Percentiles rank a stretch among this genome's conserved stretches.
These are phyloP conservation scores for Rhyzopertha dominica DNA, from an alignment of 1,140 invertebrate genomes.

Conservation along the genomic window DNA sequence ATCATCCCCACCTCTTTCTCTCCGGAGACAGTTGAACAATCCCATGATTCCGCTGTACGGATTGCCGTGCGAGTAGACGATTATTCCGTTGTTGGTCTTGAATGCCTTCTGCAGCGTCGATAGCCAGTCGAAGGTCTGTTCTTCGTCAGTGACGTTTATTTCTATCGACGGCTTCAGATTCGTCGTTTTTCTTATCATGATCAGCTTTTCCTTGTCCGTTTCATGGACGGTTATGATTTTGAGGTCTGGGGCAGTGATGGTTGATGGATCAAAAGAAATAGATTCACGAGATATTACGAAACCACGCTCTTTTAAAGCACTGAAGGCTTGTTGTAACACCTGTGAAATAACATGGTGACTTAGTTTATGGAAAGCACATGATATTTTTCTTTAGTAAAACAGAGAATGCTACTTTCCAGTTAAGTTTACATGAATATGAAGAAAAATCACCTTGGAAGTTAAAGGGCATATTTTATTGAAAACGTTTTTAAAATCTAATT, in stretches of 20 bases:
- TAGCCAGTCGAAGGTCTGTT: slow-evolving; percentile 49
- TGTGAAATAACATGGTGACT: too few relatives aligned
- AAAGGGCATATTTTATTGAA: too few relatives aligned
- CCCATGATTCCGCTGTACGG: slow-evolving; percentile 73
- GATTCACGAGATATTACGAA: slow-evolving; percentile 51
- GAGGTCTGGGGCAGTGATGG: slow-evolving; percentile 24
- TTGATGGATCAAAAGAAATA: slow-evolving; percentile 28
- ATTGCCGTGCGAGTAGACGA: slow-evolving; percentile 58
- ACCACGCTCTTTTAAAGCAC: slow-evolving; percentile 46
- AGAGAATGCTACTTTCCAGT: too few relatives aligned
- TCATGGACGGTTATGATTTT: slow-evolving; percentile 47
- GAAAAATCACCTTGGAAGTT: too few relatives aligned
- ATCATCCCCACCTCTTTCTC: slow-evolving; percentile 62
- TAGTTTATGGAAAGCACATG: too few relatives aligned
- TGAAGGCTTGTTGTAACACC: slow-evolving; percentile 44
- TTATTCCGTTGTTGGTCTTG: slow-evolving; percentile 49
- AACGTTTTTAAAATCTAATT: too few relatives aligned
- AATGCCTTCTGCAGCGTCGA: slow-evolving; percentile 50
- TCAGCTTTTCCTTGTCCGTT: slow-evolving; percentile 46
- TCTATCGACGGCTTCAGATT: not conserved
- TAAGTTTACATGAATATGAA: too few relatives aligned
- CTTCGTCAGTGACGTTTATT: slow-evolving; percentile 10
- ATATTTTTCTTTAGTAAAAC: too few relatives aligned
- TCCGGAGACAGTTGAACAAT: slow-evolving; percentile 68
- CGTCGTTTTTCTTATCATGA: slow-evolving; percentile 36